Percentiles rank a stretch among this genome's conserved stretches.
These are phyloP conservation scores for Chaetodon trifascialis DNA, from an alignment of 2,113 vertebrate genomes.

Conservation along the genomic window DNA sequence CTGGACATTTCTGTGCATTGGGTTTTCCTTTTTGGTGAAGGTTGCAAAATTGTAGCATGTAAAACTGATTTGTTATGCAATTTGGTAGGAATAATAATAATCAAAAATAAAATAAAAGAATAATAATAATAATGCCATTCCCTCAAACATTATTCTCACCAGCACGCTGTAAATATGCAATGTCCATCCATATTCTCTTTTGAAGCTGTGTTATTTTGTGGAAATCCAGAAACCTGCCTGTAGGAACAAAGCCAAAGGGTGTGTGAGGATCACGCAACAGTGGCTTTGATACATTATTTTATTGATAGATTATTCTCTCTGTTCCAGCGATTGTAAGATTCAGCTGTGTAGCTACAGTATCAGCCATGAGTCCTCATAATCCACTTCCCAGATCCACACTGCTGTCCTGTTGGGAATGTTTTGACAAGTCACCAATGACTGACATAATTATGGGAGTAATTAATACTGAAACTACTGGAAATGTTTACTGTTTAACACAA, in stretches of 20 bases:
- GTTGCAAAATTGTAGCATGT: too few species aligned
- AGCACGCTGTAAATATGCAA: neutral
- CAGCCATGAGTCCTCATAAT: conserved; percentile 49
- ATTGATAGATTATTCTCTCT: conserved; percentile 36
- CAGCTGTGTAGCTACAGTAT: conserved; percentile 19
- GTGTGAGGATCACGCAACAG: conserved; percentile 26
- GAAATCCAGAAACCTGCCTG: conserved; percentile 20
- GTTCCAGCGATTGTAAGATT: conserved; percentile 50
- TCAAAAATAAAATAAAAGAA: too few species aligned
- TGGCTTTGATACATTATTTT: conserved; percentile 25
- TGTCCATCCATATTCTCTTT: neutral
- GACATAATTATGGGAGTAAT: conserved; percentile 26
- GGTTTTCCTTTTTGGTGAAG: too few species aligned
- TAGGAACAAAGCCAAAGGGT: conserved; percentile 26
- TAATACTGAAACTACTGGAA: conserved; percentile 7
- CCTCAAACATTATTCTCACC: neutral
- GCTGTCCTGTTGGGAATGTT: conserved; percentile 41
- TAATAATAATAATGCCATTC: too few species aligned
- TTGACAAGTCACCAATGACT: conserved; percentile 53
- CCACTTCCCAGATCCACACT: conserved; percentile 2
- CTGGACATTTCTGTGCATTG: too few species aligned
- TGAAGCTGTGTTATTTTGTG: conserved; percentile 8
- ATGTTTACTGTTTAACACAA: neutral
- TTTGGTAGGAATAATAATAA: too few species aligned
- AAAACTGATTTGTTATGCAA: too few species aligned